Conservation (phyloP, 2,797 vertebrate genomes). For the Oceanodroma leucorhoa region DNA sequence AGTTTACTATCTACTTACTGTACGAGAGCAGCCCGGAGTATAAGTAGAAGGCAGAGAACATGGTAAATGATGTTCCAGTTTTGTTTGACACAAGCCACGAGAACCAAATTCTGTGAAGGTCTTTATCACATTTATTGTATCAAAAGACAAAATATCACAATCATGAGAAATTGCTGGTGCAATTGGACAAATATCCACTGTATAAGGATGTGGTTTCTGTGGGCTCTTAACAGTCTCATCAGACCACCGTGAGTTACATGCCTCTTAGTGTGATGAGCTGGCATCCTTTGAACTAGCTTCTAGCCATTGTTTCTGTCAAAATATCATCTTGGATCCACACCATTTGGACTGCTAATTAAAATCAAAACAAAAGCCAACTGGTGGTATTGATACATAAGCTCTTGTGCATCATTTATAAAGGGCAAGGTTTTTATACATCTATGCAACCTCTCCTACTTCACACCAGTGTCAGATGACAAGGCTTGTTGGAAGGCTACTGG, state of each 20-base stretch:
- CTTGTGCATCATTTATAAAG: neutral
- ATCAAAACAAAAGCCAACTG: neutral
- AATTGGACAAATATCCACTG: neutral
- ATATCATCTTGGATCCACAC: neutral
- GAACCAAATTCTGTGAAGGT: neutral
- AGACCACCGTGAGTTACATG: neutral
- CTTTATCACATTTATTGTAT: neutral
- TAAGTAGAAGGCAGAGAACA: neutral
- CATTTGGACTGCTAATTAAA: neutral
- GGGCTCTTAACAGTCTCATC: neutral
- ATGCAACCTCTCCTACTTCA: neutral
- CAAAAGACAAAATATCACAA: neutral
- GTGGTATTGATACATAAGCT: neutral
- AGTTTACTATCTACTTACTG: neutral
- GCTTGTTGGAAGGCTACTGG: neutral
- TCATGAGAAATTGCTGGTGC: neutral
- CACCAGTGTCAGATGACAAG: neutral
- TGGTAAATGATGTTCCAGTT: neutral
- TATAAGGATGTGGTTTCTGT: neutral
- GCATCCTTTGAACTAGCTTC: neutral
- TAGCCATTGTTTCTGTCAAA: neutral
- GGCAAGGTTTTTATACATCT: neutral
- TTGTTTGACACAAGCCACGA: neutral
- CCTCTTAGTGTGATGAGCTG: neutral
- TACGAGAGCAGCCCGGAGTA: neutral